Percentiles rank a stretch among this genome's conserved stretches.
Conservation (phyloP, 1,140 invertebrate species). For the Lordiphosa stackelbergi region DNA sequence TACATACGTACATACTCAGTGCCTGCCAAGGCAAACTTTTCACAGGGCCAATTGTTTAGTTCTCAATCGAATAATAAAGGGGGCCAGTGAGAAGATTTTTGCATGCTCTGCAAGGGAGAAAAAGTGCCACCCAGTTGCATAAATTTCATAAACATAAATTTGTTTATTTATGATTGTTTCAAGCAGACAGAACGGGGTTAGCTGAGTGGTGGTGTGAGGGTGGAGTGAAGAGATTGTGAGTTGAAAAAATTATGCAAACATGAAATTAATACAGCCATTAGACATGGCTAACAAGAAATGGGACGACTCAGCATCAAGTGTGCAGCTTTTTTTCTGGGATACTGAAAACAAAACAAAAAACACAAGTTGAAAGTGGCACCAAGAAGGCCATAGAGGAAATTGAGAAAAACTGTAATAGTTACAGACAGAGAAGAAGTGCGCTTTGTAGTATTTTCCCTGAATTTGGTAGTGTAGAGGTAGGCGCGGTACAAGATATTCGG, state of each 20-base stretch:
- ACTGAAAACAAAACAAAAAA: background rate
- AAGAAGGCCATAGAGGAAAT: too few species aligned
- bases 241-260: constrained; percentile 35
- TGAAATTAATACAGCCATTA: constrained; percentile 54
- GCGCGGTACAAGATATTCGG: too few species aligned
- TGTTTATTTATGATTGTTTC: constrained; percentile 60
- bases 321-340: background rate
- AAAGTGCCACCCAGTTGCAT: constrained; percentile 65
- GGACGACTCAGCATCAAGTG: constrained; percentile 30
- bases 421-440: too few species aligned
- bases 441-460: too few species aligned
- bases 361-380: too few species aligned
- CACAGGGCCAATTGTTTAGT: constrained; percentile 42
- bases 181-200: constrained; percentile 20
- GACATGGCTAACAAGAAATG: constrained; percentile 47
- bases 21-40: constrained; percentile 34
- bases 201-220: background rate
- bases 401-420: too few species aligned
- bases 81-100: background rate
- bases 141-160: constrained; percentile 65
- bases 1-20: background rate
- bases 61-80: constrained; percentile 1
- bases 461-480: too few species aligned
- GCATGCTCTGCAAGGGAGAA: background rate
- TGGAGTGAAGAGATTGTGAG: background rate